phyloP scores from a whole-genome alignment of 2,113 vertebrate genomes.

The Xerus inauris region DNA sequence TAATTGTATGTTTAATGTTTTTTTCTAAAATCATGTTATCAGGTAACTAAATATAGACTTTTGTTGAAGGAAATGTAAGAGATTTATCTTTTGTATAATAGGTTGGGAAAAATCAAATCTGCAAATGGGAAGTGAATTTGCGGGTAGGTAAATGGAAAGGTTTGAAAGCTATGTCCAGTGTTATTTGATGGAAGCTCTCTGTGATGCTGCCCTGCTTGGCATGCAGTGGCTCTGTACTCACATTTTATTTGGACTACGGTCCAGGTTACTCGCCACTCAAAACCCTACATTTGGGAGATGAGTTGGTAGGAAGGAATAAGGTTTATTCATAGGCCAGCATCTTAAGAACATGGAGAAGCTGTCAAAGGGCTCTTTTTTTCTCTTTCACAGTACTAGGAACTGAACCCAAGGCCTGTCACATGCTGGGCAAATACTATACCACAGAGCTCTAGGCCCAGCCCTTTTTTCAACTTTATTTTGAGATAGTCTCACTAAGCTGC shows the following conservation, averaged over 20 bases:
- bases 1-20: constrained; percentile 17
- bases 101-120: neutral
- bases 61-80: constrained; percentile 8
- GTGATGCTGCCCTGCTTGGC: neutral
- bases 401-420: neutral
- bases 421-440: neutral
- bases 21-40: constrained; percentile 2
- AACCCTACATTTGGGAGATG: neutral
- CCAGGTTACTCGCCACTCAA: neutral
- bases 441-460: neutral
- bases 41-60: neutral
- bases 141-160: neutral
- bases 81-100: neutral
- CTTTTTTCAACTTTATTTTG: neutral
- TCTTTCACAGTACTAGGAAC: neutral
- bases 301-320: neutral
- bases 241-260: no score
- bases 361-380: neutral
- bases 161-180: neutral
- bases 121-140: neutral
- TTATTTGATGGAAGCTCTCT: neutral
- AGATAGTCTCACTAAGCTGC: neutral
- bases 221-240: neutral
- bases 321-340: neutral
- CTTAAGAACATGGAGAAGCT: neutral